A percentile compares a stretch with the other conserved stretches of the same genome.
phyloP scores from a whole-genome alignment of 2,888 invertebrate genomes.

The Orthosia incerta region DNA sequence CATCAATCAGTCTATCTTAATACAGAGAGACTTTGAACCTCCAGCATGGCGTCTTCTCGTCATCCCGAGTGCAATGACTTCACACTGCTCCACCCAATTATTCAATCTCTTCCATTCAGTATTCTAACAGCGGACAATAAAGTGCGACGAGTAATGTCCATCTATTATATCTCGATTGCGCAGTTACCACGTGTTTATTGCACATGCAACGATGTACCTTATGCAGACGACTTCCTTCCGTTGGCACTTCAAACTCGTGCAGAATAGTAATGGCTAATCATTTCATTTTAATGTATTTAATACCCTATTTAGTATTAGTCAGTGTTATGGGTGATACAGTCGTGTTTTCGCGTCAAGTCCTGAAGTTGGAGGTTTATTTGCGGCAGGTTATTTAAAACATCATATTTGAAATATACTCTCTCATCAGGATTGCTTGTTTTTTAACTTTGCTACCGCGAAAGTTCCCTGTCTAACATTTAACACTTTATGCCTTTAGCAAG shows the following conservation, averaged over 20 bases:
- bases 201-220: constrained; percentile 42
- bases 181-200: constrained; percentile 41
- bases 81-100: constrained; percentile 23
- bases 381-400: background rate
- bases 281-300: constrained; percentile 21
- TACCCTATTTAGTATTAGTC: constrained; percentile 35
- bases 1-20: background rate
- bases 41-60: background rate
- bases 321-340: constrained; percentile 11
- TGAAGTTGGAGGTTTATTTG: background rate
- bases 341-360: constrained; percentile 13
- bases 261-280: constrained; percentile 46
- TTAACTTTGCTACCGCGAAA: background rate
- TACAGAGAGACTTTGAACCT: no score
- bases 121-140: constrained; percentile 33
- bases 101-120: constrained; percentile 38
- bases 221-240: constrained; percentile 55
- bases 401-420: background rate
- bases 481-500: background rate
- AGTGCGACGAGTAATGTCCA: constrained; percentile 32
- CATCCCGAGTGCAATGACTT: constrained; percentile 36
- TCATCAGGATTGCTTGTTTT: background rate
- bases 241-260: constrained; percentile 6
- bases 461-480: background rate
- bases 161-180: constrained; percentile 5